Evolutionary conservation across 1,140 invertebrate genomes (phyloP), one percentile per base, ranked within the genome.

Genomic region (Drosophila rhopaloa): DNA sequence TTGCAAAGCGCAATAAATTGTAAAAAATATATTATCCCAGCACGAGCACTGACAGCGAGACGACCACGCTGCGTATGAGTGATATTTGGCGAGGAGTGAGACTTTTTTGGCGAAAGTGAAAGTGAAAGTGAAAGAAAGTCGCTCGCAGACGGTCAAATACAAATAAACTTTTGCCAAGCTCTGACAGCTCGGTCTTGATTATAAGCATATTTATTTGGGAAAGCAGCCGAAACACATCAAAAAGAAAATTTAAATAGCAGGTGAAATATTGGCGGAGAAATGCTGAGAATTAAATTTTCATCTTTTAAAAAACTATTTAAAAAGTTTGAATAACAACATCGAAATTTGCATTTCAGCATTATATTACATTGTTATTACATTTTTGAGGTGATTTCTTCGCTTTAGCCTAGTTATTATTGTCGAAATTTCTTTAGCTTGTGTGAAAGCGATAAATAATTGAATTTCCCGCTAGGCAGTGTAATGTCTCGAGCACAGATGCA

Each of bases 1-100:
- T 57, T 74, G 47, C 65, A 41, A 43, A 80, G 59, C 50, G 60
- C 78, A 58, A 81, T 81, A 81, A 77, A 81, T 78, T 77, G 57
- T 50, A 44, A 44, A 73, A 76, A 56, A 67, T 74, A 60, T 82
- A 65, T 47, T 47, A 47, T 70, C 27, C 63, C 63, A 46, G 63
- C 50, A 56, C 57, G 61, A 77, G 57, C 55, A 54, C 66, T 58
- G 72, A 63, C 81, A 80, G 72, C 72, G 29, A 61, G 19, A 19
- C 66, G 38, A 19, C 66, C 61, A 70, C 63, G 48, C 66, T 76
- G 76, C 38, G 65, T 60, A 67, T 67, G 65, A 67, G 65, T 67
- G 65, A 67, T 67, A 37, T 66, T 67, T 9, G 19, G 11, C 7
- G 13, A 6, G n/a, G 46, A 38, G 24, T 8, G 0, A 11, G 4